Evolutionary conservation across 2,888 invertebrate genomes (phyloP).

Genomic region (Thecophora atra): DNA sequence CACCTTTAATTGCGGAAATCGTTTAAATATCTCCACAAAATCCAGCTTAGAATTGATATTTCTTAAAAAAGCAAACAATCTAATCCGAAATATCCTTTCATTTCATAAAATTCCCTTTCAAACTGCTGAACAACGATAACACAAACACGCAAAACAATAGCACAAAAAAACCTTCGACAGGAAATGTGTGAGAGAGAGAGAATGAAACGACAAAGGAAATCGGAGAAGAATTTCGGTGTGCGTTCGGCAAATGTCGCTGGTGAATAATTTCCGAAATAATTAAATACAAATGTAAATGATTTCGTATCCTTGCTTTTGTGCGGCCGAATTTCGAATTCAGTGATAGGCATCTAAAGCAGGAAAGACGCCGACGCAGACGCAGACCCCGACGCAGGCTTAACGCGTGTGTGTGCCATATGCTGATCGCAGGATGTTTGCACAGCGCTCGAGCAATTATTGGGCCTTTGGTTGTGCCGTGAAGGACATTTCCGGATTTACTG

Average conservation of each 20-base stretch:
- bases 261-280: conserved; percentile 19
- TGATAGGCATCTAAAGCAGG: conserved; percentile 33
- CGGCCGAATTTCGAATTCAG: not conserved
- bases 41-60: not conserved
- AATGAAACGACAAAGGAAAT: conserved; percentile 9
- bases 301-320: conserved; percentile 24
- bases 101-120: not conserved
- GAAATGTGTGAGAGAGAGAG: not conserved
- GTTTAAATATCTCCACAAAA: no score
- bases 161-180: conserved; percentile 9
- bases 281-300: conserved; percentile 33
- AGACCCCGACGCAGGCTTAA: conserved; percentile 3
- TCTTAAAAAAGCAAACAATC: conserved; percentile 30
- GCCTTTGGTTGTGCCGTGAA: conserved; percentile 23
- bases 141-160: not conserved
- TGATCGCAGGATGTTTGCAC: conserved; percentile 36
- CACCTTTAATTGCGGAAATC: no score
- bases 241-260: not conserved
- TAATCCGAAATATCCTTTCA: conserved; percentile 20
- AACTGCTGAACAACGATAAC: not conserved
- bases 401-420: not conserved
- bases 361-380: conserved; percentile 21
- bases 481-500: conserved; percentile 35
- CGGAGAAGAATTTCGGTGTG: not conserved
- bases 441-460: conserved; percentile 36